Evolutionary conservation across 2,888 invertebrate species (phyloP), one percentile per base, ranked within the genome.

Genomic region (Aromia moschata): DNA sequence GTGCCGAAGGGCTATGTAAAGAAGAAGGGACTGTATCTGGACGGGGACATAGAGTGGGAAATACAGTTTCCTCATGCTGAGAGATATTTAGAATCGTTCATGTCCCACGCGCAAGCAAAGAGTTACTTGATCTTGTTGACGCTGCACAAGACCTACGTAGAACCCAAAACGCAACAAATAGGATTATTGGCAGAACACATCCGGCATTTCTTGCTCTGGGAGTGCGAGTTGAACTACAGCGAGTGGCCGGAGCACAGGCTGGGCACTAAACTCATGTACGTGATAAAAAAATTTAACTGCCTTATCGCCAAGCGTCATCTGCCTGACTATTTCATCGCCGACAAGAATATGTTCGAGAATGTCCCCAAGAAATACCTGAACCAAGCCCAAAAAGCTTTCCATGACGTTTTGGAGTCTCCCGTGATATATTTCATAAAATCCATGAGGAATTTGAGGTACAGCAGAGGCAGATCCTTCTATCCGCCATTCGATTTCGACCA

Each of bases 11-110:
- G 91, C 4, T 89, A 86, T 76, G 82, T 87, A 31, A 85, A 87
- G 1, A 88, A 87, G 71, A 81, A 84, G 55, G 84, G 85, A 1
- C 36, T 58, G 30, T 44, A 46, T 31, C 46, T 58, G 20, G 69
- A 70, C 37, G 60, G 62, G 45, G 84, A 87, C 58, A 79, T 92
- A 14, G 91, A 93, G 77, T 94, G 93, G 93, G 89, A 88, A 77
- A 83, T 93, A 1, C 84, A 85, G 36, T 93, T 92, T 74, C 91
- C 92, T 0, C 87, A 88, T 53, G 92, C 90, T 0, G 92, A 93
- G 77, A 84, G 87, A 16, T 90, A 87, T 73, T 80, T 94, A 64
- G 90, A 93, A 75, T 87, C 87, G 11, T 86, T 87, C 65, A 83
- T 93, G 74, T 86, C 87, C 0, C 87, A 87, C 73, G 84, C 88